Evolutionary conservation across 2,797 vertebrate species (phyloP).

Genomic region (Phrynocephalus vlangalii): DNA sequence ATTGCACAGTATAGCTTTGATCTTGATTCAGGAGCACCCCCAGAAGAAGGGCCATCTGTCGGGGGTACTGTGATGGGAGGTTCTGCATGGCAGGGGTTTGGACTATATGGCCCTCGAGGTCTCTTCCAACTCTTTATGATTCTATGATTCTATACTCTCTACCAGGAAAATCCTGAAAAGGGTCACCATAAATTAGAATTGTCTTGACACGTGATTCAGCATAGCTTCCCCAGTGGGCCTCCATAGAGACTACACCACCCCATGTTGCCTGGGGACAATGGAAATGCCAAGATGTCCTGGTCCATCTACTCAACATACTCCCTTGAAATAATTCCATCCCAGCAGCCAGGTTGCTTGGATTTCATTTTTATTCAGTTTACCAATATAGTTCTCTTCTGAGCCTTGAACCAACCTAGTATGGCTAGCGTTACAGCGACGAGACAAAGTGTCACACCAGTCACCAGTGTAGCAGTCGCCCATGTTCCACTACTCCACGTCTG

Average conservation of each 20-base stretch:
- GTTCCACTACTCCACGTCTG: not conserved
- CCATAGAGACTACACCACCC: too few species aligned
- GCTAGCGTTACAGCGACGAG: conserved; percentile 26
- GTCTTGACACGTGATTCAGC: too few species aligned
- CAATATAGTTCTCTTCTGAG: not conserved
- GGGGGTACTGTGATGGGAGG: too few species aligned
- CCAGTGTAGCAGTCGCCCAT: conserved; percentile 10
- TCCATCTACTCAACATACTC: not conserved
- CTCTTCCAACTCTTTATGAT: too few species aligned
- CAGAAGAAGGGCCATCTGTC: too few species aligned
- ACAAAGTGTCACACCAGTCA: conserved; percentile 28
- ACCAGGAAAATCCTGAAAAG: too few species aligned
- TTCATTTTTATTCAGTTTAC: conserved; percentile 21
- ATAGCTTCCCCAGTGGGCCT: too few species aligned
- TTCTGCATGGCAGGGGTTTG: too few species aligned
- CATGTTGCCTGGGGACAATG: not conserved
- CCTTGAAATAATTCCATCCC: not conserved
- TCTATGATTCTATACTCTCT: too few species aligned
- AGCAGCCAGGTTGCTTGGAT: not conserved
- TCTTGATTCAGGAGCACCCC: not conserved
- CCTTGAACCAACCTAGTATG: not conserved
- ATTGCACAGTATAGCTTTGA: not conserved
- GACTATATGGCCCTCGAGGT: too few species aligned
- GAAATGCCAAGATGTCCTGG: not conserved
- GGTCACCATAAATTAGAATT: too few species aligned